Evolutionary conservation across 2,888 invertebrate genomes (phyloP), one percentile per base, ranked within the genome.

Genomic region (Xanthorhoe designata): DNA sequence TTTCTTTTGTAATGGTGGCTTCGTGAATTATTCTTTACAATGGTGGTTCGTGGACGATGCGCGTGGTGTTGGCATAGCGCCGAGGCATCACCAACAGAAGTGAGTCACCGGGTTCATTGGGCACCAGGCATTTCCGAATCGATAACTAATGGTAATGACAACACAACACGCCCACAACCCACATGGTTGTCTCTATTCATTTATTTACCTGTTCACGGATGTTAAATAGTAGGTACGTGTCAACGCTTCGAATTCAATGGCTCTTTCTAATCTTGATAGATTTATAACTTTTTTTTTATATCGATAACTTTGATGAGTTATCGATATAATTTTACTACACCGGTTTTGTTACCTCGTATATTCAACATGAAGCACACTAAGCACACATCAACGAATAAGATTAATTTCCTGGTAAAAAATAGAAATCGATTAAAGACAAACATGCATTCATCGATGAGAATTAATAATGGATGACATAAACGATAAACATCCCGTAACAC

Each of bases 71-170:
- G 64, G 67, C 67, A 64, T 50, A 57, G 57, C 61, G 68, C 65
- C 61, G 65, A 58, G 61, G 62, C 53, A 56, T 51, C 66, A 59
- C 32, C 68, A 56, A 51, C 62, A 69, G 68, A 51, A 51, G 45
- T 64, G 64, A 64, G 61, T 65, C 65, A 68, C n/a, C 51, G 7
- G 56, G 67, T 50, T 53, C 63, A 57, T 50, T 17, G 53, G 29
- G 17, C 61, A 60, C 29, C 42, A 51, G 61, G 38, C 52, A 51
- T 64, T 66, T 68, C 53, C 71, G 55, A 69, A 71, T 61, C 61
- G 50, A 69, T 65, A 63, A 57, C 63, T 47, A 70, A 68, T 60
- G 35, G 18, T 65, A 60, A 64, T 58, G 64, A 60, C 64, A 61
- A 42, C 32, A 45, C 53, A 49, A 50, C 55, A 61, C 64, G 67